Conservation (phyloP, 2,888 invertebrate genomes). For the Ametastegia equiseti region DNA sequence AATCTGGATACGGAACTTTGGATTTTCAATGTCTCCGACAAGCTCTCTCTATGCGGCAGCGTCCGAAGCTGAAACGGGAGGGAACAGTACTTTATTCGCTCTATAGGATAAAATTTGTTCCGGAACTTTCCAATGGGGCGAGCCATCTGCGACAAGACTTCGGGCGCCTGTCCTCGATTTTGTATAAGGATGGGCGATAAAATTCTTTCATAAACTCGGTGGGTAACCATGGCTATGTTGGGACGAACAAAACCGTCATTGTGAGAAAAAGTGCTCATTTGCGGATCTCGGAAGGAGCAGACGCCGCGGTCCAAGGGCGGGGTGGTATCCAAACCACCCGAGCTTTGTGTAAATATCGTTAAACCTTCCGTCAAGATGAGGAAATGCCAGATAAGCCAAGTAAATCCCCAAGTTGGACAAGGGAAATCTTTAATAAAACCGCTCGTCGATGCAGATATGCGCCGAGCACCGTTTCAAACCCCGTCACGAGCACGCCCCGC, state of each 20-base stretch:
- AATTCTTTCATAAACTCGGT: slow-evolving; percentile 14
- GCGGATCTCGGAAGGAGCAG: slow-evolving; percentile 54
- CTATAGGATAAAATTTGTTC: slow-evolving; percentile 20
- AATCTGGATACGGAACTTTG: neutral
- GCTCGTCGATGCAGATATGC: neutral
- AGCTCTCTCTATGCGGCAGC: neutral
- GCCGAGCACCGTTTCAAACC: neutral
- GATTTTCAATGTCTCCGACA: neutral
- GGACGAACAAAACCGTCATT: slow-evolving; percentile 25
- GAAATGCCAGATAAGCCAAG: slow-evolving; percentile 34
- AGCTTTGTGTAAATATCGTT: slow-evolving; percentile 65
- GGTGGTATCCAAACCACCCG: slow-evolving; percentile 46
- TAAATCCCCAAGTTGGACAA: slow-evolving; percentile 16
- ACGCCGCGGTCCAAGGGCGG: neutral
- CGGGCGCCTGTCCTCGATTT: slow-evolving; percentile 25
- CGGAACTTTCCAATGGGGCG: slow-evolving; percentile 5
- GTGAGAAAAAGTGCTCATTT: slow-evolving; percentile 62
- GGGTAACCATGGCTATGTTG: slow-evolving; percentile 29
- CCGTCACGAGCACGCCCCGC: neutral
- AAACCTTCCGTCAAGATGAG: slow-evolving; percentile 58
- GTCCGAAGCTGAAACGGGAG: neutral
- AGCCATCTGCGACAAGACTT: slow-evolving; percentile 24
- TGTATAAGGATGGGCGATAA: slow-evolving; percentile 9
- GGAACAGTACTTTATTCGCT: neutral
- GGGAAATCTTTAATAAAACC: slow-evolving; percentile 9